Percentiles rank a stretch among this genome's conserved stretches.
These are phyloP conservation scores for Stegophylla sp. DNA, from an alignment of 2,888 invertebrate genomes.

Conservation along the genomic window DNA sequence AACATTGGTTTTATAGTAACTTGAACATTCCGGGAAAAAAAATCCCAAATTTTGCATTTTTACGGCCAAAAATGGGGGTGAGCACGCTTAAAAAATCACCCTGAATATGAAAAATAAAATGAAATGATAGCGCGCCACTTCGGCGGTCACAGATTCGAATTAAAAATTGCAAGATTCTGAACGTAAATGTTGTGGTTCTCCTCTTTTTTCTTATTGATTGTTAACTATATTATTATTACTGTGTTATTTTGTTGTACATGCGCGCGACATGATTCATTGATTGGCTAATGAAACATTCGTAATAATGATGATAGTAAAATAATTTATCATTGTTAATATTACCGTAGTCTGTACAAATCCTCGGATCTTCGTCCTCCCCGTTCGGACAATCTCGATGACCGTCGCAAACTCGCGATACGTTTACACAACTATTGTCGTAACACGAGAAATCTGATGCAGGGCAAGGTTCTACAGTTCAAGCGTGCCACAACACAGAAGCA, in stretches of 20 bases:
- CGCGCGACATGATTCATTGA: too few species aligned
- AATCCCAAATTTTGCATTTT: too few species aligned
- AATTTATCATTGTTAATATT: background rate
- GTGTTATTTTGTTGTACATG: too few species aligned
- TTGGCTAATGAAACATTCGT: too few species aligned
- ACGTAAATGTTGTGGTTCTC: too few species aligned
- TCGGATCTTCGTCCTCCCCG: conserved; percentile 61
- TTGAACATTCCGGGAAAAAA: too few species aligned
- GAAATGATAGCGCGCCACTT: too few species aligned
- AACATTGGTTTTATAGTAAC: too few species aligned
- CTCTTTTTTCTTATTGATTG: background rate
- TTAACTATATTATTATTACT: background rate
- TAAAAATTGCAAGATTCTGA: background rate
- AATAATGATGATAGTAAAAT: background rate
- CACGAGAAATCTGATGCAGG: conserved; percentile 72
- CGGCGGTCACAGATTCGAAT: too few species aligned
- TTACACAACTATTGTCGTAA: conserved; percentile 77
- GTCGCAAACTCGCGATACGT: conserved; percentile 75
- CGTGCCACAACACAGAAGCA: conserved; percentile 52
- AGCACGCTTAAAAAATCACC: too few species aligned
- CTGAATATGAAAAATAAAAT: too few species aligned
- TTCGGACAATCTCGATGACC: conserved; percentile 75
- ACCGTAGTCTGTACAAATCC: conserved; percentile 59
- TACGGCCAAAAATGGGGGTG: too few species aligned
- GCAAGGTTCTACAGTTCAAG: conserved; percentile 64